Percentiles rank a stretch among this genome's conserved stretches.
These are phyloP conservation scores for Dermochelys coriacea DNA, from an alignment of 2,797 vertebrate species.

Conservation along the genomic window DNA sequence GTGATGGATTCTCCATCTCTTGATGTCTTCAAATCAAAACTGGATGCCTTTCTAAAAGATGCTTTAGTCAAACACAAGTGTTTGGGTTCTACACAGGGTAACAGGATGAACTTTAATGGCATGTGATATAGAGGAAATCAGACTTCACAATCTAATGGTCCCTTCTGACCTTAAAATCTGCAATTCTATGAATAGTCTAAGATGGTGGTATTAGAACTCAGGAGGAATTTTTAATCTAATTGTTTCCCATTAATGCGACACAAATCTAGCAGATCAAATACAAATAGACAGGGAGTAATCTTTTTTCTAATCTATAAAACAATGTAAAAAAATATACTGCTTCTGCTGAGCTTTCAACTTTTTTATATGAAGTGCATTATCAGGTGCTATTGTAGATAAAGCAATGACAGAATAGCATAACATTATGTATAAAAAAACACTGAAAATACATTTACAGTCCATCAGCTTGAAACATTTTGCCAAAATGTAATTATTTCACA, in stretches of 20 bases:
- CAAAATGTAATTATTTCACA: background rate
- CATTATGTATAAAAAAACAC: background rate
- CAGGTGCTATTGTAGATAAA: background rate
- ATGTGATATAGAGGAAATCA: accelerated
- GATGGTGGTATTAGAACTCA: background rate
- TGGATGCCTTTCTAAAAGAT: accelerated
- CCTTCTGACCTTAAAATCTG: background rate
- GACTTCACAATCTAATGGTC: background rate
- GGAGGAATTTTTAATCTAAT: background rate
- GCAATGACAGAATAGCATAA: background rate
- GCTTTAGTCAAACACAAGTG: background rate
- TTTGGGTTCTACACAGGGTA: background rate
- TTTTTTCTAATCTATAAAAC: background rate
- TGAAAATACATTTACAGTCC: background rate
- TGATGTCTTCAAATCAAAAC: background rate
- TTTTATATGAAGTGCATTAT: background rate
- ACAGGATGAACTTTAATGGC: background rate
- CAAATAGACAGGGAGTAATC: background rate
- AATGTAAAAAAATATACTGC: background rate
- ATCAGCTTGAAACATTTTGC: background rate
- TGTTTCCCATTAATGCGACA: background rate
- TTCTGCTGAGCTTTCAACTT: background rate
- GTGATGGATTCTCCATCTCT: background rate
- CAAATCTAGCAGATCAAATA: background rate
- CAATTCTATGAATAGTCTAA: background rate